Conservation (phyloP, 2,113 vertebrate genomes). For the Gobiocypris rarus region DNA sequence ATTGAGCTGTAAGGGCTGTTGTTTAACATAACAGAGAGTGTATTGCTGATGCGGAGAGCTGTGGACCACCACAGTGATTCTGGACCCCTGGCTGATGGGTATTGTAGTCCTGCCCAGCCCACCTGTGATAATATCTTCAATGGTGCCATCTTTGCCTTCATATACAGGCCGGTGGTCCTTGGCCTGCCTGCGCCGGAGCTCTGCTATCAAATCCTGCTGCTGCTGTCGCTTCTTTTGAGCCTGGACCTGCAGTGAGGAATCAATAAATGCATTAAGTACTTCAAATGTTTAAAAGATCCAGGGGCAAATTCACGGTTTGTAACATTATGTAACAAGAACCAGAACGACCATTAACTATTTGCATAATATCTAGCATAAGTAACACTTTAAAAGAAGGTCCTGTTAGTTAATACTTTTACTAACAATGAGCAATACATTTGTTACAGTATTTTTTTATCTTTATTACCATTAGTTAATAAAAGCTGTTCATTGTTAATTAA, state of each 20-base stretch:
- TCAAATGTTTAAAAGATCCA: not conserved
- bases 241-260: constrained; percentile 70
- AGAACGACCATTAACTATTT: too few species aligned
- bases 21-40: constrained; percentile 76
- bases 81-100: constrained; percentile 49
- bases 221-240: constrained; percentile 87
- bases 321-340: too few species aligned
- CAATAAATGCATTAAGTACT: not conserved
- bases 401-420: too few species aligned
- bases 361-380: too few species aligned
- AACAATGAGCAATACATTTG: too few species aligned
- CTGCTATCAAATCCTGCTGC: constrained; percentile 93
- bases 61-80: constrained; percentile 74
- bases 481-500: too few species aligned
- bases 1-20: constrained; percentile 58
- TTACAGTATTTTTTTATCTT: too few species aligned
- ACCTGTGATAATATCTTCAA: constrained; percentile 98
- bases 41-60: constrained; percentile 71
- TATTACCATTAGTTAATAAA: too few species aligned
- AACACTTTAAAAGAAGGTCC: too few species aligned
- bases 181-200: constrained; percentile 89
- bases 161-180: constrained; percentile 96
- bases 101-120: constrained; percentile 60
- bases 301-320: not conserved
- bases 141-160: constrained; percentile 95